Evolutionary conservation across 2,113 vertebrate genomes (phyloP), one percentile per base, ranked within the genome.

Genomic region (Hypomesus transpacificus): DNA sequence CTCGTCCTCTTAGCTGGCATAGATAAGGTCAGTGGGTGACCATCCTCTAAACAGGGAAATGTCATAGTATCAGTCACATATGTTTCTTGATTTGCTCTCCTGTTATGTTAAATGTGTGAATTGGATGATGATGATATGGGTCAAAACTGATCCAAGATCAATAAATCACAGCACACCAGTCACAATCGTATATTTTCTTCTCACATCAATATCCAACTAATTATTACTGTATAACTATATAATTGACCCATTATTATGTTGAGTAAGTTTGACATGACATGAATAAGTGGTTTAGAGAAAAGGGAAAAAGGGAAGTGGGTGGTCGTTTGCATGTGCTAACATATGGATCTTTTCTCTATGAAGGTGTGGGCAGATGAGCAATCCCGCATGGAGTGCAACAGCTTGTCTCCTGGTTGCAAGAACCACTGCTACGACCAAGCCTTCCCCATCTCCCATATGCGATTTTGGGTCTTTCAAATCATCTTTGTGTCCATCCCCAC

Each of bases 381-480:
- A 53, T 71, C 56, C 0, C 86, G 66, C 52, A 87, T 92, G 86
- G 7, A 84, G n/a, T 92, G 91, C 58, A 91, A 92, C 82, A 88
- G 78, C 3, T 4, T 3, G 0, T 88, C 81, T 0, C 75, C 73
- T 0, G 90, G 91, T 0, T 91, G 91, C 74, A 86, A 20, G 68
- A 91, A 87, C 17, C 64, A 75, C 4, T 91, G 90, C 80, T 92
- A 91, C 1, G 82, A 92, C 17, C 11, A 6, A 0, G 58, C 79
- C 5, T 92, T 92, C 72, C 90, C 91, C 4, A 66, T 92, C 63
- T 92, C 91, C 34, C 90, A 91, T 71, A 78, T 85, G 1, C 87
- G 90, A 26, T 91, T 89, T 84, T 92, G 91, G 91, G 85, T 90
- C 28, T 85, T 92, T 18, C 91, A 92, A 77, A 90, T 92, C 71